Evolutionary conservation across 2,888 invertebrate species (phyloP), one percentile per base, ranked within the genome.

Genomic region (Zele albiditarsus): DNA sequence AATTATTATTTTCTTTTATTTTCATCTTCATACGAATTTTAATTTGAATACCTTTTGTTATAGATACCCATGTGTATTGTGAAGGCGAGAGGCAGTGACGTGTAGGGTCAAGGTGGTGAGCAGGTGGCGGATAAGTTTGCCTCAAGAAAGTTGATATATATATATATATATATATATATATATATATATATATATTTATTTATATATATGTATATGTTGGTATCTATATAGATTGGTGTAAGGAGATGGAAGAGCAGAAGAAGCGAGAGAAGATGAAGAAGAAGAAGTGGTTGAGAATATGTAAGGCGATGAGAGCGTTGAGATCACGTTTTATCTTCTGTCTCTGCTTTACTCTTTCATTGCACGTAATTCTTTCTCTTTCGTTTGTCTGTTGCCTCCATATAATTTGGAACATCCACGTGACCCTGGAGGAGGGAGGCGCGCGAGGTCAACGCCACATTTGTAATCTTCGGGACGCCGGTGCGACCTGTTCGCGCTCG

Each of bases 351-450:
- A 46, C 46, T 46, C 14, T n/a, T 46, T 20, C 5, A 53, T 20
- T 0, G 1, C 8, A 8, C 4, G 0, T 20, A 1, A 8, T 20
- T 53, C 20, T 53, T 20, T 20, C 20, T 53, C 20, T 8, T 10
- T 53, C 23, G 20, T 58, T 58, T 27, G 71, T 58, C 63, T 67
- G 28, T 38, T 53, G 75, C 77, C 74, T 87, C 87, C 84, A 86
- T 87, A 88, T 87, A 86, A 88, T 88, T 87, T 87, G 84, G 87
- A 85, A 84, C 85, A 84, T 85, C 86, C 86, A 85, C 84, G 84
- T 86, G 87, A 88, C 86, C 87, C 85, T 82, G 84, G 82, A 87
- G 62, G 82, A 87, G 67, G 58, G 25, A 38, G 71, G 86, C 82
- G 80, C 84, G 81, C 80, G 82, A 81, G 87, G 86, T 88, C 87